Evolutionary conservation across 2,113 vertebrate species (phyloP).

Genomic region (Melanerpes formicivorus): DNA sequence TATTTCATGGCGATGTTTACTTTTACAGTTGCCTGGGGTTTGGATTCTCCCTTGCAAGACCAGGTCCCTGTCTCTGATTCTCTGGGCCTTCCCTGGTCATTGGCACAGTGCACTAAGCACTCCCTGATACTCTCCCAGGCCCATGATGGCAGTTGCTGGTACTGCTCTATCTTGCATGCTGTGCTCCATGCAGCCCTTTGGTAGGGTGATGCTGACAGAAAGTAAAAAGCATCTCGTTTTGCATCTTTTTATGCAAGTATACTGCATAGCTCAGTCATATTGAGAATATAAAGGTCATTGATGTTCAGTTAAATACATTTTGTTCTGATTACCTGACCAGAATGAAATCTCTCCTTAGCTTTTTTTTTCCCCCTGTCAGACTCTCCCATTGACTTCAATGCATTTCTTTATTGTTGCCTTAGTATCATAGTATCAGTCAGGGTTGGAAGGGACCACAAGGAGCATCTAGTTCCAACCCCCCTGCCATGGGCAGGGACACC

Average conservation of each 20-base stretch:
- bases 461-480: too few species aligned
- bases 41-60: background rate
- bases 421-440: too few species aligned
- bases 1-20: background rate
- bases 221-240: background rate
- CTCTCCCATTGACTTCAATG: background rate
- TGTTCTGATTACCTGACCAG: background rate
- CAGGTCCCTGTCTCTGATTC: background rate
- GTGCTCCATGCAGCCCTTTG: background rate
- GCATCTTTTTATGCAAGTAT: background rate
- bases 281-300: background rate
- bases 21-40: background rate
- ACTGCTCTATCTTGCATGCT: background rate
- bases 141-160: background rate
- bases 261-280: background rate
- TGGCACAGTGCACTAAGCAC: accelerated
- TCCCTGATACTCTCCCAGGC: background rate
- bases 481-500: too few species aligned
- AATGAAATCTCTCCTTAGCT: background rate
- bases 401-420: background rate
- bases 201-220: background rate
- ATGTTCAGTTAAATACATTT: background rate
- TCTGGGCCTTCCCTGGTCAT: background rate
- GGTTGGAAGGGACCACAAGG: too few species aligned
- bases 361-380: background rate